phyloP scores from a whole-genome alignment of 1,140 invertebrate genomes.

The Saccostrea glomerata region DNA sequence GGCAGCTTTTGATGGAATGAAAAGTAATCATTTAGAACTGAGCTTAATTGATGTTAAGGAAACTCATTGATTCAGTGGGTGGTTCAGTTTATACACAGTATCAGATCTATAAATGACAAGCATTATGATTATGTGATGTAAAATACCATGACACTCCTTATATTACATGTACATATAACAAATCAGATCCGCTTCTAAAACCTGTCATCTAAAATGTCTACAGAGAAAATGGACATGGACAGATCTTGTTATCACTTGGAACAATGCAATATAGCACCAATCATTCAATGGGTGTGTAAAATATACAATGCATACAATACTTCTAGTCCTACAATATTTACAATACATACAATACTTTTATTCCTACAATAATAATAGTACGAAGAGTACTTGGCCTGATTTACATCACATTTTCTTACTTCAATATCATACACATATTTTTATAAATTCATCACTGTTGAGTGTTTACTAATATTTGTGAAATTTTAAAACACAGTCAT shows the following conservation, averaged over 20 bases:
- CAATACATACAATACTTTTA: neutral
- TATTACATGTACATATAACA: neutral
- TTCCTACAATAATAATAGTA: too few relatives aligned
- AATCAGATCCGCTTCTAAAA: neutral
- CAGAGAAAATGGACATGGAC: neutral
- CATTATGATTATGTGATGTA: neutral
- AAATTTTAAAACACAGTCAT: neutral
- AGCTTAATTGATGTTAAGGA: too few relatives aligned
- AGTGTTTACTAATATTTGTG: neutral
- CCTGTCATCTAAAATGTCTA: neutral
- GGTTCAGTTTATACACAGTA: neutral
- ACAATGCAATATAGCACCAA: neutral
- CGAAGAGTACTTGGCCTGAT: too few relatives aligned
- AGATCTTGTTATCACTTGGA: neutral
- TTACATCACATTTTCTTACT: too few relatives aligned
- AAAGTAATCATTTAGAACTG: too few relatives aligned
- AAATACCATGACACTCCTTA: neutral
- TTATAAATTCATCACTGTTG: neutral
- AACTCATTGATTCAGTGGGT: too few relatives aligned
- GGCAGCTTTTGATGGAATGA: too few relatives aligned
- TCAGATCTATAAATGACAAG: neutral
- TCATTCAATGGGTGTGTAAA: neutral
- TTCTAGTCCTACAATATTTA: neutral
- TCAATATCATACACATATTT: neutral
- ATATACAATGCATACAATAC: neutral